Evolutionary conservation across 1,140 invertebrate genomes (phyloP).

Genomic region (Zaprionus davidi): DNA sequence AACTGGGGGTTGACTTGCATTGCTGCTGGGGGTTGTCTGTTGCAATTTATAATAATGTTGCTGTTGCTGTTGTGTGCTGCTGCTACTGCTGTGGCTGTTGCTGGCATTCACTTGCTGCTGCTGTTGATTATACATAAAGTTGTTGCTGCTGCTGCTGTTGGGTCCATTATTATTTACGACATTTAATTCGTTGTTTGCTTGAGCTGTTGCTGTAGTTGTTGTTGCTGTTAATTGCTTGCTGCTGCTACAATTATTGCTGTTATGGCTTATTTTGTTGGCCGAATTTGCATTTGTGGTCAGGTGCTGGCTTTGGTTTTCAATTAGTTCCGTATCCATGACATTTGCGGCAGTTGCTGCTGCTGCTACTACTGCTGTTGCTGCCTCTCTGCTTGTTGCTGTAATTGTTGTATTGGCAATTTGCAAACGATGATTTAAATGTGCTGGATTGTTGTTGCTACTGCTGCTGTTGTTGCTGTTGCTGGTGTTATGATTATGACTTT

Average conservation of each 20-base stretch:
- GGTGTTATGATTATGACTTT: slow-evolving; percentile 50
- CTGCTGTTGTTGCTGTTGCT: slow-evolving; percentile 38
- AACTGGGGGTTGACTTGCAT: slow-evolving; percentile 61
- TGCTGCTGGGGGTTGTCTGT: slow-evolving; percentile 81
- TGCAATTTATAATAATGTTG: slow-evolving; percentile 79
- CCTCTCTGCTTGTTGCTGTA: slow-evolving; percentile 70
- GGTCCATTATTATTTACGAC: slow-evolving; percentile 77
- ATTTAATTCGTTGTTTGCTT: slow-evolving; percentile 80
- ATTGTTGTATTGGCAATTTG: slow-evolving; percentile 83
- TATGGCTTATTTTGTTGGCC: slow-evolving; percentile 43
- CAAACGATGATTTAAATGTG: slow-evolving; percentile 76
- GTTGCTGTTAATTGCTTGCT: slow-evolving; percentile 68
- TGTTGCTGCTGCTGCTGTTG: slow-evolving; percentile 60
- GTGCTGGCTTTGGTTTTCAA: slow-evolving; percentile 73
- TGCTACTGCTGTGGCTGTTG: slow-evolving; percentile 53
- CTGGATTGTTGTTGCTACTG: slow-evolving; percentile 46
- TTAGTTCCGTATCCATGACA: slow-evolving; percentile 77
- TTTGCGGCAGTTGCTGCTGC: slow-evolving; percentile 33
- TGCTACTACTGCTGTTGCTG: slow-evolving; percentile 36
- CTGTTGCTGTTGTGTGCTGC: slow-evolving; percentile 67
- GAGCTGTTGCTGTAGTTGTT: slow-evolving; percentile 47
- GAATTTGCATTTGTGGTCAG: slow-evolving; percentile 48
- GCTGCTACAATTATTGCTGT: slow-evolving; percentile 20
- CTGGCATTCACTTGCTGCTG: slow-evolving; percentile 68
- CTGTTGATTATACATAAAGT: slow-evolving; percentile 81